These are phyloP conservation scores for Pyralis farinalis DNA, from an alignment of 2,888 invertebrate species.

Conservation along the genomic window DNA sequence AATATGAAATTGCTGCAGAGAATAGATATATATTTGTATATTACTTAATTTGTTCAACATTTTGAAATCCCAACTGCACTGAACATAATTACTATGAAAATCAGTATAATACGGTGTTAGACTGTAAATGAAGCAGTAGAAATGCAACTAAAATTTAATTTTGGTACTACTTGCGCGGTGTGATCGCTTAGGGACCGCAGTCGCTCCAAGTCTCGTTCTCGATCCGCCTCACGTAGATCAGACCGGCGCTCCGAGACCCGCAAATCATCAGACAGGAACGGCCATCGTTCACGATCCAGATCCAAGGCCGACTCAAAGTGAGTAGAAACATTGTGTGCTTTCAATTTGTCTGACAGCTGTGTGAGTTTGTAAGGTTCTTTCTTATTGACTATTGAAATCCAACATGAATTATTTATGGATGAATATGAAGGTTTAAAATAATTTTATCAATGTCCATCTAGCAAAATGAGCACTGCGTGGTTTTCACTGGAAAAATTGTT, in stretches of 20 bases:
- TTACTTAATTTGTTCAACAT: no score
- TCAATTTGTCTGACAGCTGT: slow-evolving; percentile 49
- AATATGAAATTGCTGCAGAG: no score
- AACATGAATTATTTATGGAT: no score
- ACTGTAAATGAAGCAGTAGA: background rate
- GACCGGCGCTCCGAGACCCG: slow-evolving; percentile 41
- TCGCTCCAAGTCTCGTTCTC: slow-evolving; percentile 55
- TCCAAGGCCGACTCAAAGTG: slow-evolving; percentile 71
- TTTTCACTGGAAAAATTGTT: no score
- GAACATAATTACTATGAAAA: no score
- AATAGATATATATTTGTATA: no score
- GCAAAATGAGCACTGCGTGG: no score
- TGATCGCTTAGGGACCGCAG: slow-evolving; percentile 59
- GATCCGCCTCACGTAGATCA: slow-evolving; percentile 45
- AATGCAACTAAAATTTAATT: slow-evolving; percentile 3
- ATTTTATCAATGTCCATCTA: no score
- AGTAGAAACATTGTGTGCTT: slow-evolving; percentile 46
- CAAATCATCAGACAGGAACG: slow-evolving; percentile 44
- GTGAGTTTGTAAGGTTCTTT: slow-evolving; percentile 36
- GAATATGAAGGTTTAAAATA: no score
- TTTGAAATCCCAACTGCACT: no score
- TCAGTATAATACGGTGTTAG: background rate
- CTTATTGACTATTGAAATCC: no score
- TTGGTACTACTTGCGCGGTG: slow-evolving; percentile 10
- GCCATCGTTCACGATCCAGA: slow-evolving; percentile 42